Conservation (phyloP, 2,113 vertebrate genomes). For the Semnornis frantzii region DNA sequence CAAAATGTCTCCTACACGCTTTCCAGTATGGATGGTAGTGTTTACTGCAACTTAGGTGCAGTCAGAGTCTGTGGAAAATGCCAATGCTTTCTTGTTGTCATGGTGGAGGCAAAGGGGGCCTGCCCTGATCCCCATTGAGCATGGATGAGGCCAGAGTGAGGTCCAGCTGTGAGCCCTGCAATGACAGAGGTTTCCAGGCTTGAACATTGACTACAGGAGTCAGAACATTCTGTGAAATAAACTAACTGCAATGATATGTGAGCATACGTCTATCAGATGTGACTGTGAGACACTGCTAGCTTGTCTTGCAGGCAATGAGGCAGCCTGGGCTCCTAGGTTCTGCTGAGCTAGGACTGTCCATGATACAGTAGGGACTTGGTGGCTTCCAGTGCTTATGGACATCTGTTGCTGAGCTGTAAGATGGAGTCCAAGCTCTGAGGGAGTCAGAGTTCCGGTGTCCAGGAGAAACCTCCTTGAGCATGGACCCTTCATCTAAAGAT, state of each 20-base stretch:
- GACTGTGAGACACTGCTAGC: background rate
- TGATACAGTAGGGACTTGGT: background rate
- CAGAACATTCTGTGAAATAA: background rate
- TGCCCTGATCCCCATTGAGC: background rate
- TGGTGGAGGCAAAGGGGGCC: background rate
- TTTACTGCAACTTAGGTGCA: background rate
- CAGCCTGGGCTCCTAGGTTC: background rate
- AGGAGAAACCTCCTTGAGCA: background rate
- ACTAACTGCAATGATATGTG: background rate
- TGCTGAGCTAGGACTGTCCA: background rate
- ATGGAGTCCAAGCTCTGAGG: background rate
- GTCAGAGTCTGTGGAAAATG: background rate
- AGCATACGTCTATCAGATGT: fast-evolving
- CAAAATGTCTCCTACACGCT: background rate
- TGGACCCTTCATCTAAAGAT: background rate
- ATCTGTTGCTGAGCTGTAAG: background rate
- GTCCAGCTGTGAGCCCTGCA: background rate
- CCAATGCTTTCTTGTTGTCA: background rate
- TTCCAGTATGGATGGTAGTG: background rate
- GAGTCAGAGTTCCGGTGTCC: background rate
- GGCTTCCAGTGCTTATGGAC: background rate
- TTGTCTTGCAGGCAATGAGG: background rate
- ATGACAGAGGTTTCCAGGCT: background rate
- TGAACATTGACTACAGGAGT: background rate
- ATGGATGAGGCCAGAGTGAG: background rate